phyloP scores from a whole-genome alignment of 2,113 vertebrate species.

The Oceanites oceanicus region DNA sequence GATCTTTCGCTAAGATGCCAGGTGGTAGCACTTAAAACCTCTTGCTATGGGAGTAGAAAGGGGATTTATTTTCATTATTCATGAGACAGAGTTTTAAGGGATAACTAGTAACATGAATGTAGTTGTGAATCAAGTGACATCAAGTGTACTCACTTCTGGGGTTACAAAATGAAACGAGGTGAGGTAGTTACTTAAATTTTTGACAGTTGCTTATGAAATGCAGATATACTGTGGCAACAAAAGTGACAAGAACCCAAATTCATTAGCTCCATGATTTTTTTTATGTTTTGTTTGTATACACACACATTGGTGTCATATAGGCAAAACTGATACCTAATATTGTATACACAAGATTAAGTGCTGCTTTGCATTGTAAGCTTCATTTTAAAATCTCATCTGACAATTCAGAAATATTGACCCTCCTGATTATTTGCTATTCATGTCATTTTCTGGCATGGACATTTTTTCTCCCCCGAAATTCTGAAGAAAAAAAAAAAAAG shows the following conservation, averaged over 20 bases:
- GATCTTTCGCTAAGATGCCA: slow-evolving; percentile 69
- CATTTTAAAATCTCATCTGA: neutral
- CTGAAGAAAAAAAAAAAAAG: neutral
- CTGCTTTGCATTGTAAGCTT: neutral
- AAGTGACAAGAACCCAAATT: neutral
- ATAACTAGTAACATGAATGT: slow-evolving; percentile 40
- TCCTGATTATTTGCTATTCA: neutral
- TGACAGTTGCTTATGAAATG: slow-evolving; percentile 4
- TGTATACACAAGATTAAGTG: neutral
- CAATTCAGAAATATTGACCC: neutral
- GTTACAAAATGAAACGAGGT: slow-evolving; percentile 1
- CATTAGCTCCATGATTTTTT: neutral
- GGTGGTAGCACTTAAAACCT: slow-evolving; percentile 67
- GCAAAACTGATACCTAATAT: neutral
- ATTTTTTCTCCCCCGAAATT: neutral
- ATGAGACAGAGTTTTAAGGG: slow-evolving; percentile 57
- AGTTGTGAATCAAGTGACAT: slow-evolving; percentile 46
- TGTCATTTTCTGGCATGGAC: neutral
- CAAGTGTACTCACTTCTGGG: slow-evolving; percentile 26
- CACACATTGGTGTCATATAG: neutral
- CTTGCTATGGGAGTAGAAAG: slow-evolving; percentile 60
- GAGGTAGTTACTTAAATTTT: slow-evolving; percentile 1
- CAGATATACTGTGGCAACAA: neutral
- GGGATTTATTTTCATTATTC: slow-evolving; percentile 68
- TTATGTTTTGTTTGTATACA: neutral